Evolutionary conservation across 2,113 vertebrate species (phyloP).

Genomic region (Stegastes partitus): DNA sequence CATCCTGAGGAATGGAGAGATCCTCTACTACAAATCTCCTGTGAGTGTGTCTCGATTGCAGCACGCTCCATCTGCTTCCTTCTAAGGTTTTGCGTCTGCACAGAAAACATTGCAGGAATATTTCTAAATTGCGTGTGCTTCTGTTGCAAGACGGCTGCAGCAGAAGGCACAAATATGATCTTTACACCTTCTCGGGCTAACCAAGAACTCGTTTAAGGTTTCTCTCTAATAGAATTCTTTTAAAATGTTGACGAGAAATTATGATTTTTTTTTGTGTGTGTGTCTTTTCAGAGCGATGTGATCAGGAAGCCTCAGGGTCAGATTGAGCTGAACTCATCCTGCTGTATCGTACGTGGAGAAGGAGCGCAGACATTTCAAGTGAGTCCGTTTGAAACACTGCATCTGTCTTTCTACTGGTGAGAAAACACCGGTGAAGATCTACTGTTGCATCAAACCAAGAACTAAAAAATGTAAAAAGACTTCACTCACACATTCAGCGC

Average conservation of each 20-base stretch:
- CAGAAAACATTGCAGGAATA: conserved; percentile 36
- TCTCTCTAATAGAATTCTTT: no score
- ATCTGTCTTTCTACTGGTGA: background rate
- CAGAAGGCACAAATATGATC: background rate
- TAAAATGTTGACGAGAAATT: background rate
- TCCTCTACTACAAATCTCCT: conserved; percentile 93
- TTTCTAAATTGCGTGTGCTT: conserved; percentile 12
- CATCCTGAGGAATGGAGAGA: conserved; percentile 90
- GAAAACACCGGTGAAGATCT: background rate
- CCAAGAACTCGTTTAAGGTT: no score
- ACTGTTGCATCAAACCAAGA: background rate
- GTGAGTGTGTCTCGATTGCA: conserved; percentile 81
- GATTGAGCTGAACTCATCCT: conserved; percentile 90
- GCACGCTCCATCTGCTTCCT: conserved; percentile 32
- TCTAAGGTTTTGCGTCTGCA: conserved; percentile 41
- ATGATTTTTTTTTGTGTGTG: background rate
- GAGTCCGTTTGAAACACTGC: conserved; percentile 42
- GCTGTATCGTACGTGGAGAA: conserved; percentile 89
- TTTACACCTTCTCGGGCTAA: background rate
- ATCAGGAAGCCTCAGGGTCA: conserved; percentile 92
- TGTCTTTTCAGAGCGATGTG: conserved; percentile 87
- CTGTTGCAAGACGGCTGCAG: background rate
- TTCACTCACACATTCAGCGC: background rate
- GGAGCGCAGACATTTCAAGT: conserved; percentile 92
- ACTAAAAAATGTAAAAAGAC: background rate